These are phyloP conservation scores for Acipenser oxyrinchus DNA, from an alignment of 2,797 vertebrate genomes.

Conservation along the genomic window DNA sequence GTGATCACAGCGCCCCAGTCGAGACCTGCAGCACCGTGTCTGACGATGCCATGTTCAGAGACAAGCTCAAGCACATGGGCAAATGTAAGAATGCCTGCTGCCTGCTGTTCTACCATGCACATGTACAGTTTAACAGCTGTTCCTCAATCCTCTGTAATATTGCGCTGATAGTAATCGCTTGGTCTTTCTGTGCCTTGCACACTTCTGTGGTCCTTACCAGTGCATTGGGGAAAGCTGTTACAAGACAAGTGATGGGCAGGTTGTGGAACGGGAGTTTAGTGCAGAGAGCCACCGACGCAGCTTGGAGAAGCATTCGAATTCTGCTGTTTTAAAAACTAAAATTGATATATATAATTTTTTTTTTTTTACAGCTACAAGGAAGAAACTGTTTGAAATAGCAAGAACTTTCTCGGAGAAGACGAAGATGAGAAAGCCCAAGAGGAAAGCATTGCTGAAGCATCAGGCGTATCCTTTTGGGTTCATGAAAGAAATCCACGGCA, in stretches of 20 bases:
- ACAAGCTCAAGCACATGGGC: slow-evolving; percentile 97
- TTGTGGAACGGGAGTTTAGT: background rate
- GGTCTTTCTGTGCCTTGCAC: too few species aligned
- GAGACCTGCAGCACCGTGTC: slow-evolving; percentile 66
- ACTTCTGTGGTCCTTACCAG: too few species aligned
- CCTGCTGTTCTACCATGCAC: too few species aligned
- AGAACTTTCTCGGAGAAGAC: slow-evolving; percentile 93
- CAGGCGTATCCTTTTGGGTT: slow-evolving; percentile 78
- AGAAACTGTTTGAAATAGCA: slow-evolving; percentile 94
- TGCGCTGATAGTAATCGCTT: too few species aligned
- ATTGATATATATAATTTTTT: background rate
- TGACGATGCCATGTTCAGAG: slow-evolving; percentile 92
- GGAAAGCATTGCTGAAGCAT: slow-evolving; percentile 79
- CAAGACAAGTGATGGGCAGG: too few species aligned
- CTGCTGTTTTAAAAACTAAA: too few species aligned
- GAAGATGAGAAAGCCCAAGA: slow-evolving; percentile 86
- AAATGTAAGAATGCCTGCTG: slow-evolving; percentile 73
- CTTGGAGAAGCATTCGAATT: too few species aligned
- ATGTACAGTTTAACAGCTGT: too few species aligned
- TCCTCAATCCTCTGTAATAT: too few species aligned
- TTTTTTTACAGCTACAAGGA: slow-evolving; percentile 75
- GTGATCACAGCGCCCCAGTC: slow-evolving; percentile 53
- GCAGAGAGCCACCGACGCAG: background rate
- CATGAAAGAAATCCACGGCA: background rate
- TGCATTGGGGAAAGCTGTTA: too few species aligned